phyloP scores from a whole-genome alignment of 1,140 invertebrate species.

The Lysiphlebus fabarum region DNA sequence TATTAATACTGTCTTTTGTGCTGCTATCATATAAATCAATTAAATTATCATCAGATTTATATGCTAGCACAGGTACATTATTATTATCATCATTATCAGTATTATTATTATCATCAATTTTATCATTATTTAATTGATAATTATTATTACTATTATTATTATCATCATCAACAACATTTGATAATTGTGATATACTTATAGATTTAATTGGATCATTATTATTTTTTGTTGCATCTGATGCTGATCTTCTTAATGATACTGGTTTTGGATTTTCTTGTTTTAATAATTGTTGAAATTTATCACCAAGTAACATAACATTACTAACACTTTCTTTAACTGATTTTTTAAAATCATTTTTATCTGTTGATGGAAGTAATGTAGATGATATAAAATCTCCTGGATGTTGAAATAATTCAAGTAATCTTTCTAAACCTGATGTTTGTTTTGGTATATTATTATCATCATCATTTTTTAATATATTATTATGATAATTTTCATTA shows the following conservation, averaged over 20 bases:
- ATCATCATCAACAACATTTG: constrained; percentile 17
- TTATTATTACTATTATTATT: constrained; percentile 9
- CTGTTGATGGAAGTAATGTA: constrained; percentile 21
- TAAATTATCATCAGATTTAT: constrained; percentile 1
- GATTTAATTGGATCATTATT: constrained; percentile 29
- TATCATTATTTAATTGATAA: constrained; percentile 4
- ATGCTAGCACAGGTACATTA: constrained; percentile 7
- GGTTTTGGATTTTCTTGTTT: constrained; percentile 21
- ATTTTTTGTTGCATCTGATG: constrained; percentile 18
- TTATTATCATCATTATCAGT: constrained; percentile 2
- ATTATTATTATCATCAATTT: constrained; percentile 9
- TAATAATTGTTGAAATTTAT: constrained; percentile 40
- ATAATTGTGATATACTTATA: constrained; percentile 29
- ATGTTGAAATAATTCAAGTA: constrained; percentile 38
- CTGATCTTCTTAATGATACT: constrained; percentile 9
- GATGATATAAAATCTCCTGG: constrained; percentile 34
- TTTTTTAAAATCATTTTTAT: constrained; percentile 27
- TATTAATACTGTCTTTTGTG: constrained; percentile 43
- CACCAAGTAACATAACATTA: constrained; percentile 34
- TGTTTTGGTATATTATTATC: constrained; percentile 25
- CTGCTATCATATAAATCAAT: constrained; percentile 35
- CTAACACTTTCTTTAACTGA: constrained; percentile 32
- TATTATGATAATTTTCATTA: no score
- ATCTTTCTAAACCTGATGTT: constrained; percentile 34
- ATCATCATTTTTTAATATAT: constrained; percentile 5